Conservation (phyloP, 2,888 invertebrate genomes). For the Ormyrus thymus region DNA sequence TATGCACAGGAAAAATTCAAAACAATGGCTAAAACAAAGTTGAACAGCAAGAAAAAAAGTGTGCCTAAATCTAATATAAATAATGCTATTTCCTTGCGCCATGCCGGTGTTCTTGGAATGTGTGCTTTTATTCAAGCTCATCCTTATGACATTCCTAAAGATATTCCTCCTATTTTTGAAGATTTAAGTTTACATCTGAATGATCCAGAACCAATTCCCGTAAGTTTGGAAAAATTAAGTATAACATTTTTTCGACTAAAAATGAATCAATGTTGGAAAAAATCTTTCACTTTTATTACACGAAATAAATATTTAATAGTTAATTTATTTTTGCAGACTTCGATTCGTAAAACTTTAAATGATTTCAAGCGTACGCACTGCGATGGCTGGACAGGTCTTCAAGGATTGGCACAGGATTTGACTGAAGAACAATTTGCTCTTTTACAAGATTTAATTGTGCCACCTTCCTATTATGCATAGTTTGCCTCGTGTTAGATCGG, state of each 20-base stretch:
- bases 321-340: constrained; percentile 76
- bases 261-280: background rate
- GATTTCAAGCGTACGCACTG: constrained; percentile 95
- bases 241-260: background rate
- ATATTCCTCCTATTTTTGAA: constrained; percentile 86
- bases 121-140: constrained; percentile 91
- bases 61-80: constrained; percentile 52
- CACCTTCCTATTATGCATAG: constrained; percentile 92
- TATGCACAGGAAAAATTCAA: constrained; percentile 77
- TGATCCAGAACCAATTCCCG: constrained; percentile 93
- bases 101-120: constrained; percentile 92
- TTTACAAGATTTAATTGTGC: constrained; percentile 90
- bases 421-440: constrained; percentile 88
- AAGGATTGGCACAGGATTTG: constrained; percentile 89
- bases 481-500: background rate
- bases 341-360: constrained; percentile 89
- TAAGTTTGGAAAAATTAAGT: constrained; percentile 72
- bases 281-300: background rate
- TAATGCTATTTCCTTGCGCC: constrained; percentile 77
- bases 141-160: constrained; percentile 90
- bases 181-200: constrained; percentile 88
- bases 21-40: constrained; percentile 75
- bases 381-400: constrained; percentile 92
- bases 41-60: constrained; percentile 64
- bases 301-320: background rate